A percentile compares a stretch with the other conserved stretches of the same genome.
Evolutionary conservation across 1,140 invertebrate genomes (phyloP).

Genomic region (Cyclina sinensis): DNA sequence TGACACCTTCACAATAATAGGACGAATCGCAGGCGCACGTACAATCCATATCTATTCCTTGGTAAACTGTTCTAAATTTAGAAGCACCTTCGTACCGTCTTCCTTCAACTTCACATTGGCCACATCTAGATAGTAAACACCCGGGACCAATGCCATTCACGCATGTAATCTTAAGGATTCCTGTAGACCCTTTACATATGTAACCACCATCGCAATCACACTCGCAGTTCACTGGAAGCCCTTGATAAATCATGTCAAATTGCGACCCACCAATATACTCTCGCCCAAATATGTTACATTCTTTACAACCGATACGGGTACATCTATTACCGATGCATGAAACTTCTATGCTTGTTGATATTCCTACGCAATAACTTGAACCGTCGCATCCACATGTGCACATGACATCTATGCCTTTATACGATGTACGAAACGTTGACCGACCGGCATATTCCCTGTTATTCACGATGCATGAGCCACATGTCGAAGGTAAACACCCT

Average conservation of each 20-base stretch:
- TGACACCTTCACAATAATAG: conserved; percentile 52
- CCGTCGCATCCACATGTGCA: conserved; percentile 64
- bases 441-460: conserved; percentile 21
- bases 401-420: conserved; percentile 58
- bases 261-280: conserved; percentile 47
- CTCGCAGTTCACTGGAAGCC: conserved; percentile 20
- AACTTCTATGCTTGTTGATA: conserved; percentile 53
- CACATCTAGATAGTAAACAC: conserved; percentile 18
- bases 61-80: conserved; percentile 18
- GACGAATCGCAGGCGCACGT: conserved; percentile 48
- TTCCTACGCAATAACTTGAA: conserved; percentile 47
- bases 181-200: conserved; percentile 22
- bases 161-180: conserved; percentile 20
- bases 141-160: conserved; percentile 7
- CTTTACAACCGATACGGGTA: conserved; percentile 49
- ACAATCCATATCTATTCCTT: conserved; percentile 60
- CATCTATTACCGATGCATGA: conserved; percentile 35
- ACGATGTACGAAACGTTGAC: conserved; percentile 41
- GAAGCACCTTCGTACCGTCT: neutral
- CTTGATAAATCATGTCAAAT: conserved; percentile 48
- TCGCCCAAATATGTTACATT: conserved; percentile 54
- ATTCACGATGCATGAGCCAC: conserved; percentile 30
- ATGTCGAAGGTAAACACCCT: conserved; percentile 43
- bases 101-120: conserved; percentile 29
- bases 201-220: conserved; percentile 62